A percentile compares a stretch with the other conserved stretches of the same genome.
phyloP scores from a whole-genome alignment of 2,797 vertebrate genomes.

The Cheirogaleus major region DNA sequence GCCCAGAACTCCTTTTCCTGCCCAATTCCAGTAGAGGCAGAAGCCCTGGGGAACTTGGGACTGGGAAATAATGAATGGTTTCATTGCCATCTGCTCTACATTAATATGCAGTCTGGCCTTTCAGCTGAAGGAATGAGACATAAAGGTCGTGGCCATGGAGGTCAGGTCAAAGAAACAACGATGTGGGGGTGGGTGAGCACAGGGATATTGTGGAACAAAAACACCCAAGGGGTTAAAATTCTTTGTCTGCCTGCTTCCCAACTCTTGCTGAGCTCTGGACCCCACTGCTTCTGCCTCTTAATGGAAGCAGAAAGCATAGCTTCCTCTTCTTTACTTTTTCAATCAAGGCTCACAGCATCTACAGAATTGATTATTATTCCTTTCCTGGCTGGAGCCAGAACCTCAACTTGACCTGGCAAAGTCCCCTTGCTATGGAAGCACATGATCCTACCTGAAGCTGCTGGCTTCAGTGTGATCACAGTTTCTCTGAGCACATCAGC shows the following conservation, averaged over 20 bases:
- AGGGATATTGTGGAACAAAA: not conserved
- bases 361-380: constrained; percentile 43
- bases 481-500: not conserved
- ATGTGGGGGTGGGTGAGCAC: not conserved
- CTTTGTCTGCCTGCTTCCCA: constrained; percentile 33
- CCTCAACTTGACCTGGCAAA: constrained; percentile 30
- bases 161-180: not conserved
- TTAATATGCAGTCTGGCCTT: not conserved
- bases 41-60: not conserved
- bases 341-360: constrained; percentile 61
- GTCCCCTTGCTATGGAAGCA: not conserved
- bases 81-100: constrained; percentile 29
- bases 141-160: not conserved
- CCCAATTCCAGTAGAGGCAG: not conserved
- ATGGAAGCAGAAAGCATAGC: constrained; percentile 66
- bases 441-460: not conserved
- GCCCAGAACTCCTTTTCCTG: not conserved
- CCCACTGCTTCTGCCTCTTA: constrained; percentile 51
- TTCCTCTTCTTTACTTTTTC: constrained; percentile 67
- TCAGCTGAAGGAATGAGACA: not conserved
- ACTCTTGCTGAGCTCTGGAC: constrained; percentile 42
- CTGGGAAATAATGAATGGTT: constrained; percentile 20
- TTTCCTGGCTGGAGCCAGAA: constrained; percentile 41
- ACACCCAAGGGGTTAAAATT: constrained; percentile 33
- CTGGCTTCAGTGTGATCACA: not conserved